Percentiles rank a stretch among this genome's conserved stretches.
These are phyloP conservation scores for Mormyrus proboscirostris DNA, from an alignment of 2,797 vertebrate species.

Conservation along the genomic window DNA sequence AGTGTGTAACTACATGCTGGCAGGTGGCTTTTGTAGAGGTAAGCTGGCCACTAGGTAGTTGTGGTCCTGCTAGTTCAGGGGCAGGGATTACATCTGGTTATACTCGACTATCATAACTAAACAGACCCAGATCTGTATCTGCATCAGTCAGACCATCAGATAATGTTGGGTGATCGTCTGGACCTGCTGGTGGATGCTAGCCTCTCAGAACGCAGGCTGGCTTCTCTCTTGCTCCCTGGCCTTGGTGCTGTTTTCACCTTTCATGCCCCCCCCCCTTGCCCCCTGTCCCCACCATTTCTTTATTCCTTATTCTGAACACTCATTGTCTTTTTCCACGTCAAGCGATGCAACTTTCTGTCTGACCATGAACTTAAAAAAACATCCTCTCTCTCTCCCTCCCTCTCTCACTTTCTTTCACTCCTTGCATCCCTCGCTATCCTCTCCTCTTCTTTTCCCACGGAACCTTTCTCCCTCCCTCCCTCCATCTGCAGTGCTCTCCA, in stretches of 20 bases:
- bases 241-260: not conserved
- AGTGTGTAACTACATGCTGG: not conserved
- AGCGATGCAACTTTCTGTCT: not conserved
- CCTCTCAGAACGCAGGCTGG: not conserved
- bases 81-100: not conserved
- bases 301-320: not conserved
- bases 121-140: not conserved
- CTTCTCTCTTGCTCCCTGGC: not conserved
- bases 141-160: not conserved
- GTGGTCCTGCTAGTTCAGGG: not conserved
- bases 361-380: not conserved
- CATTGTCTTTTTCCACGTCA: not conserved
- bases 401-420: not conserved
- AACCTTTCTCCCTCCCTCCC: not conserved
- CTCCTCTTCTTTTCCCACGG: not conserved
- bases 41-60: not conserved
- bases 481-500: not conserved
- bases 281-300: not conserved
- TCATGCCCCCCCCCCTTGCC: not conserved
- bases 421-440: not conserved
- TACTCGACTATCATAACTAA: not conserved
- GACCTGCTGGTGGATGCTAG: not conserved
- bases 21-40: not conserved
- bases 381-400: not conserved
- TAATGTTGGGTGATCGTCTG: not conserved